phyloP scores from a whole-genome alignment of 2,113 vertebrate genomes.

The Alethe castanea region DNA sequence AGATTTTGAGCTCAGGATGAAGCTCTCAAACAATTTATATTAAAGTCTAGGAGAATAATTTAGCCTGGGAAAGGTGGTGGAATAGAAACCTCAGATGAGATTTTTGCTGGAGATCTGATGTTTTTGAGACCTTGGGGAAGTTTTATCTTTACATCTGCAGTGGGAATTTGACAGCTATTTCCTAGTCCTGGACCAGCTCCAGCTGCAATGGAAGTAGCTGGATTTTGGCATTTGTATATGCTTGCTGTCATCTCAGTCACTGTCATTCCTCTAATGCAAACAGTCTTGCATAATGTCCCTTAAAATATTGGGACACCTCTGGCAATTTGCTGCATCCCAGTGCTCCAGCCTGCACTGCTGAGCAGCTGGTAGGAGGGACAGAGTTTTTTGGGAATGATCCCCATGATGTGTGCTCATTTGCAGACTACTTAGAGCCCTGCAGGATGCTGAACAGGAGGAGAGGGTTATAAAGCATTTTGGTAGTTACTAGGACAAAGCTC shows the following conservation, averaged over 20 bases:
- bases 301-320: neutral
- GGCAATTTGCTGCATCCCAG: neutral
- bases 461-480: neutral
- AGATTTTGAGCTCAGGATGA: neutral
- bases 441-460: neutral
- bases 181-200: neutral
- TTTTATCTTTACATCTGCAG: neutral
- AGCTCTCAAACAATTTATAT: neutral
- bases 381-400: neutral
- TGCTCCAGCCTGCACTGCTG: rapidly evolving
- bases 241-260: neutral
- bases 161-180: neutral
- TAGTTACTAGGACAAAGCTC: neutral
- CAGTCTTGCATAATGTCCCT: neutral
- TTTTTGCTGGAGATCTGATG: neutral
- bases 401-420: rapidly evolving
- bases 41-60: neutral
- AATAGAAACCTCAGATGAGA: neutral
- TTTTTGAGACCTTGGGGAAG: neutral
- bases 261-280: neutral
- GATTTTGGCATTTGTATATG: neutral
- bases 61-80: neutral
- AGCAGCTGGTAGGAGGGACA: neutral
- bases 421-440: neutral
- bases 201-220: neutral